Evolutionary conservation across 2,888 invertebrate species (phyloP), one percentile per base, ranked within the genome.

Genomic region (Masnerella sp.): DNA sequence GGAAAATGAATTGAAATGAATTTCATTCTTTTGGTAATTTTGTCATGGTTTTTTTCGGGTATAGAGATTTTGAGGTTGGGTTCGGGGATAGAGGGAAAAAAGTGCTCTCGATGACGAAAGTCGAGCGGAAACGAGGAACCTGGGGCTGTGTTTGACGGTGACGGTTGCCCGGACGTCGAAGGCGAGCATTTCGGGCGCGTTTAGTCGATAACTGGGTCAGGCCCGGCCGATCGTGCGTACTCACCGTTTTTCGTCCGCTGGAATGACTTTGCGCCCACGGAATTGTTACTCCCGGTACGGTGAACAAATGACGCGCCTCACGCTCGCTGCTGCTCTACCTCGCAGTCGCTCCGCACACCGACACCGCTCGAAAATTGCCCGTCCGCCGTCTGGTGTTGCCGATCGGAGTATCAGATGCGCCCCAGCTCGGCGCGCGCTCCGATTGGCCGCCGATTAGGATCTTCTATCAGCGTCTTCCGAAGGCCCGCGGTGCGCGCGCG

Each of bases 401-500:
- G 80, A 84, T 59, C 45, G 36, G 9, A 30, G 30, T 2, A 7
- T 15, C 84, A 80, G 84, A 78, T 82, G 82, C 81, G 81, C 80
- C 80, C 78, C 80, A 38, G 3, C 2, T 30, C 38, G 47, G 8
- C 54, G 54, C 52, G 64, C 32, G n/a, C 54, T 67, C 69, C 77
- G 77, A 88, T 88, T 88, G 88, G 88, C 77, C 65, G 75, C 58
- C 32, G 69, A 59, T 78, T 81, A 87, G 87, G 87, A 87, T 88
- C 88, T 88, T 88, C 88, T 88, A 85, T 82, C 88, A 87, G 85
- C 80, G 85, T 85, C 88, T 86, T 88, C 88, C 88, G 86, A 86
- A 87, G 79, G 64, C 81, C 87, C 84, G 5, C 9, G 28, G 25
- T 36, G 58, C 62, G 68, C 73, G 73, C 73, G 67, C 51, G 62